Percentiles rank a stretch among this genome's conserved stretches.
Conservation (phyloP, 2,113 vertebrate species). For the Gavialis gangeticus region DNA sequence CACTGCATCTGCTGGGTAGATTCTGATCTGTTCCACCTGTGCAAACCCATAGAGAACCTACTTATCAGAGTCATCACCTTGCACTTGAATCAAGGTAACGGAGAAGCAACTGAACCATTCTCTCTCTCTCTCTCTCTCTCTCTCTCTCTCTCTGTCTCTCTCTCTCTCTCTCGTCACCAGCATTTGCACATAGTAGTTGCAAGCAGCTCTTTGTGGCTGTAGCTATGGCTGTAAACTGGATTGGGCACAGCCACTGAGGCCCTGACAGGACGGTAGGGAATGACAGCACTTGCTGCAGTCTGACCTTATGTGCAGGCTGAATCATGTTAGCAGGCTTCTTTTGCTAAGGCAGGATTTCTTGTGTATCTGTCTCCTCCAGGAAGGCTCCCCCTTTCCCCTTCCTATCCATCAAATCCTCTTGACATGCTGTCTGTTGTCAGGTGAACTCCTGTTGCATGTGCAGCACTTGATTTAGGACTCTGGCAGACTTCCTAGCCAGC, state of each 20-base stretch:
- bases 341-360: slow-evolving; percentile 65
- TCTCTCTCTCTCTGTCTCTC: background rate
- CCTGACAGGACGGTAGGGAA: slow-evolving; percentile 7
- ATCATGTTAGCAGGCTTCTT: slow-evolving; percentile 46
- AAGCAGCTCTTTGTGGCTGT: slow-evolving; percentile 3
- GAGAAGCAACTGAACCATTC: background rate
- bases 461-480: slow-evolving; percentile 71
- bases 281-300: slow-evolving; percentile 28
- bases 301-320: slow-evolving; percentile 15
- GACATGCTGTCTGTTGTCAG: slow-evolving; percentile 71
- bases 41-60: slow-evolving; percentile 34
- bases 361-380: slow-evolving; percentile 44
- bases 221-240: background rate
- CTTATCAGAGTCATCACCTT: background rate
- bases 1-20: background rate
- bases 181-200: background rate
- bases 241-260: background rate
- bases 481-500: slow-evolving; percentile 62
- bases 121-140: background rate
- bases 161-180: background rate
- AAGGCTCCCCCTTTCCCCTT: slow-evolving; percentile 51
- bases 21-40: background rate
- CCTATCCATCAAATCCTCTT: slow-evolving; percentile 65
- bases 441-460: slow-evolving; percentile 64
- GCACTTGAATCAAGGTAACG: background rate